Evolutionary conservation across 1,140 invertebrate genomes (phyloP).

Genomic region (Chironomus striatipennis): DNA sequence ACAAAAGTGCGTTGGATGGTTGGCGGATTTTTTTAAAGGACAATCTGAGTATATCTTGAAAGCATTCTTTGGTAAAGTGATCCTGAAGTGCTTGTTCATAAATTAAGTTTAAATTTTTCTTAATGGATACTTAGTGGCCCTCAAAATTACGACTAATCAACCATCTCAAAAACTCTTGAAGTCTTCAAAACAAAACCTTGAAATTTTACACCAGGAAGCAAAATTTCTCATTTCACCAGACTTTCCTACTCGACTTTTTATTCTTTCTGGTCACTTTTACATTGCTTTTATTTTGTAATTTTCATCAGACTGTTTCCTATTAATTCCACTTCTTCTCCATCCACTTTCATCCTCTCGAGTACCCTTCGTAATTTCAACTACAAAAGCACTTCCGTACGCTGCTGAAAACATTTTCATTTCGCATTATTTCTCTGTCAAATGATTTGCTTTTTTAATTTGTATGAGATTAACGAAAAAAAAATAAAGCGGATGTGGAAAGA

Average conservation of each 20-base stretch:
- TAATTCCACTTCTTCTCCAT: neutral
- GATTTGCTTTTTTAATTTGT: constrained; percentile 9
- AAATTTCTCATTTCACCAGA: too few species aligned
- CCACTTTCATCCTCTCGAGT: neutral
- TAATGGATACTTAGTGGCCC: too few species aligned
- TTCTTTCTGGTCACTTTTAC: neutral
- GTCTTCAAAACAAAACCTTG: too few species aligned
- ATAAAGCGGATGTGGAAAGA: neutral
- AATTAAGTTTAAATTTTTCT: too few species aligned
- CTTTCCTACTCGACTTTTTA: neutral
- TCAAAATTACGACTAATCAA: too few species aligned
- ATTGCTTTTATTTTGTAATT: neutral
- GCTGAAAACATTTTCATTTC: neutral
- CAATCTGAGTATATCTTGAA: too few species aligned
- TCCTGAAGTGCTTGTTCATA: too few species aligned
- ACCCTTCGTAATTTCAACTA: neutral
- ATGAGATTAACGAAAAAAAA: neutral
- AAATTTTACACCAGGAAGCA: too few species aligned
- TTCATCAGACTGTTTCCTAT: neutral
- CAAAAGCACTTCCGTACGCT: neutral
- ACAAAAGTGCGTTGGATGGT: too few species aligned
- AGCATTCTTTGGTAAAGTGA: too few species aligned
- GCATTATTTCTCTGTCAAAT: neutral
- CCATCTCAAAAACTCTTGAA: too few species aligned
- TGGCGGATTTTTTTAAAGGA: too few species aligned